Conservation (phyloP, 2,113 vertebrate genomes). For the Cichladusa arquata region DNA sequence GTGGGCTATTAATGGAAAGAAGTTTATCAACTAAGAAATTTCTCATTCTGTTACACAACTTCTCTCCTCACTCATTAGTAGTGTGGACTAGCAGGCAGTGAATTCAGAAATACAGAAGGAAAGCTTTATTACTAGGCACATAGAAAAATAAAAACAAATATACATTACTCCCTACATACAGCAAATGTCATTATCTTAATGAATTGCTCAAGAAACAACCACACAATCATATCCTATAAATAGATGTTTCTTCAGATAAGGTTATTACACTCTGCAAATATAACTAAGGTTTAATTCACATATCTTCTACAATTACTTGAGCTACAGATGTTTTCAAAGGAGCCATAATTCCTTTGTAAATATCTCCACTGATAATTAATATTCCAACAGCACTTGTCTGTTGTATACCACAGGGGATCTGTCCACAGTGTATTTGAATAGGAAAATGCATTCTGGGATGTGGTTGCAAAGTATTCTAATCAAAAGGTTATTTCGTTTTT, state of each 20-base stretch:
- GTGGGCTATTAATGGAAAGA: background rate
- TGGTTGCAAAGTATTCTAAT: background rate
- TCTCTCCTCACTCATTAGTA: background rate
- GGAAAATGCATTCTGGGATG: background rate
- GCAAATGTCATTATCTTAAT: background rate
- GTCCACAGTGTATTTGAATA: background rate
- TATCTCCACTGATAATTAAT: background rate
- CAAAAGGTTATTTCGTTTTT: background rate
- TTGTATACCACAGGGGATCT: background rate
- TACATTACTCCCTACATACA: background rate
- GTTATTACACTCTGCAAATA: background rate
- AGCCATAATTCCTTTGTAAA: background rate
- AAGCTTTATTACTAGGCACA: background rate
- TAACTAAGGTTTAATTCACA: background rate
- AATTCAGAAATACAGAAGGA: background rate
- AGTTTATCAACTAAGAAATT: constrained; percentile 17
- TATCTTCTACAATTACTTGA: background rate
- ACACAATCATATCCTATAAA: background rate
- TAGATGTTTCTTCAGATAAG: background rate
- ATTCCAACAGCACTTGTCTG: background rate
- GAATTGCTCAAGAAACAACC: background rate
- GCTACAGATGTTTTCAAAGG: background rate
- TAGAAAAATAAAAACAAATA: background rate
- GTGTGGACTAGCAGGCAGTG: background rate
- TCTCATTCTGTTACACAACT: background rate